Percentiles rank a stretch among this genome's conserved stretches.
phyloP scores from a whole-genome alignment of 2,113 vertebrate genomes.

The Triplophysa dalaica region DNA sequence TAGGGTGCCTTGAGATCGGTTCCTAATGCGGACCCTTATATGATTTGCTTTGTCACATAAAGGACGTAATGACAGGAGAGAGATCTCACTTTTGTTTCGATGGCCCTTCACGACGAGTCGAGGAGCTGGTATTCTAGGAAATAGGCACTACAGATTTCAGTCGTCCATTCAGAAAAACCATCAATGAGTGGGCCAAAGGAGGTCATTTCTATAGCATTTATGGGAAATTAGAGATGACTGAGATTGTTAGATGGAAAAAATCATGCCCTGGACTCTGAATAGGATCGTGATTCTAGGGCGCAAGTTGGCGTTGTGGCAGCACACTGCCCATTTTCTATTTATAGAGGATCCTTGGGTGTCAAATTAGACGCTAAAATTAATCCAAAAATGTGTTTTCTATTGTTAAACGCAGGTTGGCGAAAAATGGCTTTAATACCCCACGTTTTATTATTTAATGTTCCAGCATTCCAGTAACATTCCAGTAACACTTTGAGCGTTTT shows the following conservation, averaged over 20 bases:
- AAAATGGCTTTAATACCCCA: background rate
- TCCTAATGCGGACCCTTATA: slow-evolving; percentile 32
- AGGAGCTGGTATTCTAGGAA: slow-evolving; percentile 34
- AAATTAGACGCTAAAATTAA: slow-evolving; percentile 10
- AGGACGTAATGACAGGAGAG: slow-evolving; percentile 35
- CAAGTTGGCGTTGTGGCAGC: background rate
- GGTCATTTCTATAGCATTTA: slow-evolving; percentile 30
- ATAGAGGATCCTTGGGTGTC: background rate
- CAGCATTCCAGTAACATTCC: background rate
- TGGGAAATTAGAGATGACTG: slow-evolving; percentile 47
- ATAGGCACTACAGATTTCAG: slow-evolving; percentile 30
- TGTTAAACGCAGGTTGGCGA: background rate
- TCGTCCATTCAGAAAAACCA: slow-evolving; percentile 18
- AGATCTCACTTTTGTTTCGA: slow-evolving; percentile 38
- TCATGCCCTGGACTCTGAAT: background rate
- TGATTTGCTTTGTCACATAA: slow-evolving; percentile 47
- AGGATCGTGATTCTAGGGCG: background rate
- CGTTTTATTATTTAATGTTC: slow-evolving; percentile 5
- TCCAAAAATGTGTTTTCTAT: background rate
- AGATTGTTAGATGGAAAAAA: slow-evolving; percentile 36
- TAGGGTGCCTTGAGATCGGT: slow-evolving; percentile 5
- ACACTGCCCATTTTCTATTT: background rate
- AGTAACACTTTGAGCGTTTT: slow-evolving; percentile 5
- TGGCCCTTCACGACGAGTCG: slow-evolving; percentile 22
- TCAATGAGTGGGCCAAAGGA: slow-evolving; percentile 6